These are phyloP conservation scores for Diadophis punctatus DNA, from an alignment of 2,113 vertebrate species.

Conservation along the genomic window DNA sequence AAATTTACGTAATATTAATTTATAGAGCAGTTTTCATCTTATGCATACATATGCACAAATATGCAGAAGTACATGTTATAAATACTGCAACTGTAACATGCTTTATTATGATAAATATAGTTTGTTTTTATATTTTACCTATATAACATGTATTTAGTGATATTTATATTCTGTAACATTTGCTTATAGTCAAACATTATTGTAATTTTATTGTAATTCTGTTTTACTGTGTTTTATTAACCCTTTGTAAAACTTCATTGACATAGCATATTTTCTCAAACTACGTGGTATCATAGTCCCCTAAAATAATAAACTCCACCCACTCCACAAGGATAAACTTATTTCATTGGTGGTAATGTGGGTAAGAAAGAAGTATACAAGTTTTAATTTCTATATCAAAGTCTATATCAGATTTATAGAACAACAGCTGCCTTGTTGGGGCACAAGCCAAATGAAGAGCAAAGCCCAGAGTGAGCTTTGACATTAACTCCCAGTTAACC, in stretches of 20 bases:
- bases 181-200: neutral
- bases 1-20: neutral
- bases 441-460: neutral
- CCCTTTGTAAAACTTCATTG: neutral
- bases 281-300: neutral
- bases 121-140: neutral
- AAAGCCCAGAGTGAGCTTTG: neutral
- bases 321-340: neutral
- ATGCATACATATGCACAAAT: neutral
- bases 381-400: neutral
- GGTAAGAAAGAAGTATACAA: neutral
- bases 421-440: neutral
- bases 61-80: neutral
- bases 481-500: neutral
- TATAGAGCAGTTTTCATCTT: neutral
- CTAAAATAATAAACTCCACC: neutral
- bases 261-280: neutral
- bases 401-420: neutral
- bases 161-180: neutral
- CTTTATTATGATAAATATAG: neutral
- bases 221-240: neutral
- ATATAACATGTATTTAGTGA: neutral
- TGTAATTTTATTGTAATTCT: neutral
- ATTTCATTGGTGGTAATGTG: neutral
- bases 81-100: neutral